Percentiles rank a stretch among this genome's conserved stretches.
Evolutionary conservation across 1,140 invertebrate genomes (phyloP).

Genomic region (Drosophila nebulosa): DNA sequence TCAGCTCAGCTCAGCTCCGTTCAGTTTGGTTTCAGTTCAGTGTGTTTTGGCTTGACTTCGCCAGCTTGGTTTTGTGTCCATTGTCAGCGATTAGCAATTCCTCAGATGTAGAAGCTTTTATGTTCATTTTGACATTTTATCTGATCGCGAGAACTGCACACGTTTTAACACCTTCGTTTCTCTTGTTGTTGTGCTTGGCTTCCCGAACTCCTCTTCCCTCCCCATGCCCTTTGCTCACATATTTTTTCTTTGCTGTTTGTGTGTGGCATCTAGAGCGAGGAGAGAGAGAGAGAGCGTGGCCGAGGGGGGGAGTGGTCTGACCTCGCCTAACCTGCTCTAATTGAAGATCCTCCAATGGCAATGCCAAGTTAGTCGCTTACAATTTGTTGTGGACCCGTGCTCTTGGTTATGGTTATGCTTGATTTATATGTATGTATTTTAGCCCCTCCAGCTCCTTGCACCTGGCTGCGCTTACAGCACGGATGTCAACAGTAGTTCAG

Average conservation of each 20-base stretch:
- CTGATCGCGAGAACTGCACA: conserved; percentile 80
- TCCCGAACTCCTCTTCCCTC: not conserved
- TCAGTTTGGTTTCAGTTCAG: not conserved
- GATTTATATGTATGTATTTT: conserved; percentile 22
- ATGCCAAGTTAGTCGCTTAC: conserved; percentile 7
- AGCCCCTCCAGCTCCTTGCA: conserved; percentile 21
- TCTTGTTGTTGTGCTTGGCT: conserved; percentile 7
- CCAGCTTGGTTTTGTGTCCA: conserved; percentile 25
- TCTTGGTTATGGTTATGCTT: conserved; percentile 43
- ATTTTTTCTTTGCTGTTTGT: not conserved
- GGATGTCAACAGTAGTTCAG: conserved; percentile 63
- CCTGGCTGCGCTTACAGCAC: conserved; percentile 55
- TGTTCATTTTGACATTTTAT: conserved; percentile 81
- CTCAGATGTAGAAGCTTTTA: conserved; percentile 81
- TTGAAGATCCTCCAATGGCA: conserved; percentile 29
- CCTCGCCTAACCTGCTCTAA: conserved; percentile 28
- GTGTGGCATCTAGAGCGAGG: not conserved
- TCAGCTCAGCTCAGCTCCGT: too few species aligned
- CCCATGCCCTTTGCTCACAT: not conserved
- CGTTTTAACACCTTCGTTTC: conserved; percentile 74
- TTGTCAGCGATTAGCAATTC: conserved; percentile 76
- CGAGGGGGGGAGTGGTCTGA: too few species aligned
- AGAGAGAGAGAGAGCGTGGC: too few species aligned
- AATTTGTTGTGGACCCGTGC: conserved; percentile 48
- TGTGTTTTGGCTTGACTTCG: conserved; percentile 15